phyloP scores from a whole-genome alignment of 2,113 vertebrate genomes.

The Brachionichthys hirsutus region DNA sequence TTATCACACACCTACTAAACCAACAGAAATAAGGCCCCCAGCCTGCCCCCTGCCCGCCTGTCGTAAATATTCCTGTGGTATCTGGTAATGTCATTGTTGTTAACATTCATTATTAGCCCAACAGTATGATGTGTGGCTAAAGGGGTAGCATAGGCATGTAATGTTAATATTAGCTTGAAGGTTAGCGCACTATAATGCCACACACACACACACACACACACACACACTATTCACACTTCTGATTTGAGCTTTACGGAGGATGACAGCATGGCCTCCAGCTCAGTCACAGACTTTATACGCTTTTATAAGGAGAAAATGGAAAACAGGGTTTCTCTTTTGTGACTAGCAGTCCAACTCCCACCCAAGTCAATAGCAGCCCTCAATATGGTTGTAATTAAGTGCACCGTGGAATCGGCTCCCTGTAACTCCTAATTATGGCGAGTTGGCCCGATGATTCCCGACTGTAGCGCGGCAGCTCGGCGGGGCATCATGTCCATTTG shows the following conservation, averaged over 20 bases:
- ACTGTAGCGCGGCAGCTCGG: conserved; percentile 40
- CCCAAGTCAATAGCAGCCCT: conserved; percentile 67
- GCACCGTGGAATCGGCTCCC: conserved; percentile 61
- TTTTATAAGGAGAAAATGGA: conserved; percentile 73
- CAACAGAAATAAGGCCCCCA: conserved; percentile 51
- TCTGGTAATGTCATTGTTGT: conserved; percentile 78
- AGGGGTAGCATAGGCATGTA: conserved; percentile 73
- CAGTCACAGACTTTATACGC: conserved; percentile 71
- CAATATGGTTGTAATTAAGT: conserved; percentile 74
- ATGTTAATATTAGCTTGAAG: conserved; percentile 78
- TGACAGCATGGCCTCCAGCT: conserved; percentile 74
- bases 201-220: conserved; percentile 40
- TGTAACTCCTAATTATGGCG: conserved; percentile 69
- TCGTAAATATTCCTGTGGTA: conserved; percentile 72
- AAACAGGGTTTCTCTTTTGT: conserved; percentile 65
- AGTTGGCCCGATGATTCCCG: conserved; percentile 59
- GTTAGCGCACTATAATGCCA: conserved; percentile 64
- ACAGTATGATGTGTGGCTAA: conserved; percentile 73
- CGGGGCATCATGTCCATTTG: conserved; percentile 38
- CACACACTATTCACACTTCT: conserved; percentile 71
- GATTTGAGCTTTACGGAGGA: conserved; percentile 71
- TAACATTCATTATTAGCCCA: conserved; percentile 75
- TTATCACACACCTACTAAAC: conserved; percentile 59
- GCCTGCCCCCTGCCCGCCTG: conserved; percentile 52
- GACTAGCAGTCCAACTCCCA: conserved; percentile 55